These are phyloP conservation scores for Cepaea nemoralis DNA, from an alignment of 1,140 invertebrate species.

Conservation along the genomic window DNA sequence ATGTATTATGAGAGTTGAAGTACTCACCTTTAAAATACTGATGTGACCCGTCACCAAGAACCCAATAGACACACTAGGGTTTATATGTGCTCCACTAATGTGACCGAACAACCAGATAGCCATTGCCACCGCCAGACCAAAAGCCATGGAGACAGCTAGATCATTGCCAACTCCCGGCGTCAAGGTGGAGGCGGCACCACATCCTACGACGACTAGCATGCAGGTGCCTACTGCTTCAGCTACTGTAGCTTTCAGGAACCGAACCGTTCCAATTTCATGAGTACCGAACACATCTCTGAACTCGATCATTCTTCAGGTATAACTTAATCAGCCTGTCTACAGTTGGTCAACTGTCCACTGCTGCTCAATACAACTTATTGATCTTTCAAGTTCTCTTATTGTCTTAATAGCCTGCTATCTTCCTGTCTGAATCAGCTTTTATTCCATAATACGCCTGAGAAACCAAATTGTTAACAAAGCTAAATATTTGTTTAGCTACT, in stretches of 20 bases:
- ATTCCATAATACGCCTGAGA: too few species aligned
- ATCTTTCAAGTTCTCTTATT: too few species aligned
- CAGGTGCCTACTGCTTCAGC: background rate
- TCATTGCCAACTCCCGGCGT: background rate
- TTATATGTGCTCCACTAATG: constrained; percentile 69
- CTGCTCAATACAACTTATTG: too few species aligned
- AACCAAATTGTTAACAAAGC: too few species aligned
- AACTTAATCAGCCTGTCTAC: too few species aligned
- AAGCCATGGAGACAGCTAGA: constrained; percentile 78
- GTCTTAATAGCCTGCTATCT: too few species aligned
- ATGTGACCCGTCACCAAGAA: constrained; percentile 81
- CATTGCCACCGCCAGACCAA: constrained; percentile 89
- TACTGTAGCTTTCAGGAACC: background rate
- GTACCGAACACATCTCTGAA: background rate
- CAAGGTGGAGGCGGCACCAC: background rate
- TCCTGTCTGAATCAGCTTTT: too few species aligned
- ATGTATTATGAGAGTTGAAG: too few species aligned
- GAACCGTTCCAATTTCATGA: background rate
- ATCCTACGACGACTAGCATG: background rate
- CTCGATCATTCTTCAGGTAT: too few species aligned
- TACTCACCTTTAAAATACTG: background rate
- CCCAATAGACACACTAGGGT: constrained; percentile 66
- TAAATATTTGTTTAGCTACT: too few species aligned
- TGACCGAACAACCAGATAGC: constrained; percentile 65
- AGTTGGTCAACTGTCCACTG: too few species aligned